Conservation (phyloP, 2,888 invertebrate genomes). For the Deilephila porcellus region DNA sequence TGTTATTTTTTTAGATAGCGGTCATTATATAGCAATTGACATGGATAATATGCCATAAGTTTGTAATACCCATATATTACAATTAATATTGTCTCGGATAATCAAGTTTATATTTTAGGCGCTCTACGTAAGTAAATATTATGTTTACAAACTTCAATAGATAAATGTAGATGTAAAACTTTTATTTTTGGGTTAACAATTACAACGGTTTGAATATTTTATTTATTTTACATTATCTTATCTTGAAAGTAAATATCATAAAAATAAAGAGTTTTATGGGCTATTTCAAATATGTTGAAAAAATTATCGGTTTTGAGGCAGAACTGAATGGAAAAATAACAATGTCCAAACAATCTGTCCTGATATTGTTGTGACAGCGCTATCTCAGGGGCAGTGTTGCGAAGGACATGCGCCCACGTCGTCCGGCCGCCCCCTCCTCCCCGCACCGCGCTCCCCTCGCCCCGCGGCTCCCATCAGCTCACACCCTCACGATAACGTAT, state of each 20-base stretch:
- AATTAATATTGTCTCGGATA: background rate
- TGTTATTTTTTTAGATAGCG: background rate
- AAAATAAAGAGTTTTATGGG: background rate
- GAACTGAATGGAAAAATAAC: conserved; percentile 10
- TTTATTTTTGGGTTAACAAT: background rate
- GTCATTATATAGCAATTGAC: conserved; percentile 8
- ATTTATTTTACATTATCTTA: background rate
- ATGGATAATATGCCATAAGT: background rate
- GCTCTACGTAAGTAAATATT: background rate
- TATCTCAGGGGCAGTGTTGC: conserved; percentile 69
- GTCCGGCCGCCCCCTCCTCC: conserved; percentile 55
- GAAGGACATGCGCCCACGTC: conserved; percentile 79
- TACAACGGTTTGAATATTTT: background rate
- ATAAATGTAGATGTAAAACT: background rate
- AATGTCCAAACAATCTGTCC: conserved; percentile 21
- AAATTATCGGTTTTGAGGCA: conserved; percentile 10
- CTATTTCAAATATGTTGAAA: background rate
- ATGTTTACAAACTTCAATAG: background rate
- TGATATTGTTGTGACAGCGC: conserved; percentile 61
- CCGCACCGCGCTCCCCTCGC: conserved; percentile 41
- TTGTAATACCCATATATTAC: too few relatives aligned
- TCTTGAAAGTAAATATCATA: background rate
- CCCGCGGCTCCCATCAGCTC: conserved; percentile 43
- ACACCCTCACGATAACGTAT: conserved; percentile 65
- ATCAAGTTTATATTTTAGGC: background rate